phyloP scores from a whole-genome alignment of 2,888 invertebrate species.

The Invenusta paracnida region DNA sequence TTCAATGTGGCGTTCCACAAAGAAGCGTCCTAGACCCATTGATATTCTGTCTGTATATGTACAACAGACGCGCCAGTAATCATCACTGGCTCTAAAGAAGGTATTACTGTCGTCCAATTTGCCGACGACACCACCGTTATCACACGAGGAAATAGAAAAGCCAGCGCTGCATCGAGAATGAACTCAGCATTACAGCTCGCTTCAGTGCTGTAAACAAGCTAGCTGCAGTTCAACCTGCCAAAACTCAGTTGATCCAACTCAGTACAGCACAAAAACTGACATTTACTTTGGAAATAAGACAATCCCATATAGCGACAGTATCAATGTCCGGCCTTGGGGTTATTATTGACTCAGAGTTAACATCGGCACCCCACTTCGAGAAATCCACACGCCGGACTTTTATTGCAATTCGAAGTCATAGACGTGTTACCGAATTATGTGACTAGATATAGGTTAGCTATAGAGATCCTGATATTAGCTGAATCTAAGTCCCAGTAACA shows the following conservation, averaged over 20 bases:
- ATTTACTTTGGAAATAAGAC: background rate
- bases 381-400: background rate
- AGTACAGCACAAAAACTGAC: background rate
- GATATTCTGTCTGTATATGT: constrained; percentile 5
- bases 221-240: background rate
- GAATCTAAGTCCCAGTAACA: too few species aligned
- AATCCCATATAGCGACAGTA: background rate
- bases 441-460: too few species aligned
- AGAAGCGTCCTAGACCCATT: background rate
- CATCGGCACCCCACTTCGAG: background rate
- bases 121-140: background rate
- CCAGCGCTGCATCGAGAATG: constrained; percentile 6
- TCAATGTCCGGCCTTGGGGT: background rate
- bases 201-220: background rate
- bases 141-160: background rate
- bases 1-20: constrained; percentile 23
- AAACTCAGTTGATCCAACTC: background rate
- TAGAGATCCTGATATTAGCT: too few species aligned
- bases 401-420: background rate
- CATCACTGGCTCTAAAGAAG: background rate
- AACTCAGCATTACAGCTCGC: constrained; percentile 1
- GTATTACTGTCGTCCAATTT: background rate
- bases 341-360: background rate
- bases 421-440: too few species aligned
- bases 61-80: background rate